Evolutionary conservation across 1,140 invertebrate species (phyloP).

Genomic region (Oreohelix idahoensis): DNA sequence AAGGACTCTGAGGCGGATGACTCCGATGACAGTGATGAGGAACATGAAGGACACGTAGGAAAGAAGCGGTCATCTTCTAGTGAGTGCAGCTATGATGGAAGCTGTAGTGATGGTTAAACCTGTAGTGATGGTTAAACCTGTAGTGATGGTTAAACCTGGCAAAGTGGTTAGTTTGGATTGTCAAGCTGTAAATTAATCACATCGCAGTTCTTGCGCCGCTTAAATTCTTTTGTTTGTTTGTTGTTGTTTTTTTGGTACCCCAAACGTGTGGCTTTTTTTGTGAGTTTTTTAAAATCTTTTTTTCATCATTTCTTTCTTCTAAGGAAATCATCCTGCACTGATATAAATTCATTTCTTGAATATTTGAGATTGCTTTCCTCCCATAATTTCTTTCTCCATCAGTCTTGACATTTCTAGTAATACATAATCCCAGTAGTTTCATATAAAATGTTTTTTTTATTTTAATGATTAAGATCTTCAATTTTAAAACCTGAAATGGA

Average conservation of each 20-base stretch:
- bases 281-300: neutral
- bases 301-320: neutral
- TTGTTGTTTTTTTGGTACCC: too few species aligned
- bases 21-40: slow-evolving; percentile 44
- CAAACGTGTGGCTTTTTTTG: neutral
- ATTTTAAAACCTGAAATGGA: too few species aligned
- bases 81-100: slow-evolving; percentile 19
- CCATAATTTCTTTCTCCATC: too few species aligned
- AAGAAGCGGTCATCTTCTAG: slow-evolving; percentile 30
- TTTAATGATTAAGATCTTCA: too few species aligned
- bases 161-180: neutral
- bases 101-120: slow-evolving; percentile 33
- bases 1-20: slow-evolving; percentile 35
- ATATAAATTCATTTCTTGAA: too few species aligned
- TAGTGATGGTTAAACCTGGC: neutral
- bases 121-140: slow-evolving; percentile 33
- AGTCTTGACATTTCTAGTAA: too few species aligned
- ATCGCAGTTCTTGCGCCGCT: neutral
- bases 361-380: too few species aligned
- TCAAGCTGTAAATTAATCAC: neutral
- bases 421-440: too few species aligned
- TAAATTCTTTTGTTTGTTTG: neutral
- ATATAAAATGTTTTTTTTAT: too few species aligned
- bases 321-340: too few species aligned
- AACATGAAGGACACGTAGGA: slow-evolving; percentile 33